Evolutionary conservation across 2,797 vertebrate genomes (phyloP), one percentile per base, ranked within the genome.

Genomic region (Macrochelys suwanniensis): DNA sequence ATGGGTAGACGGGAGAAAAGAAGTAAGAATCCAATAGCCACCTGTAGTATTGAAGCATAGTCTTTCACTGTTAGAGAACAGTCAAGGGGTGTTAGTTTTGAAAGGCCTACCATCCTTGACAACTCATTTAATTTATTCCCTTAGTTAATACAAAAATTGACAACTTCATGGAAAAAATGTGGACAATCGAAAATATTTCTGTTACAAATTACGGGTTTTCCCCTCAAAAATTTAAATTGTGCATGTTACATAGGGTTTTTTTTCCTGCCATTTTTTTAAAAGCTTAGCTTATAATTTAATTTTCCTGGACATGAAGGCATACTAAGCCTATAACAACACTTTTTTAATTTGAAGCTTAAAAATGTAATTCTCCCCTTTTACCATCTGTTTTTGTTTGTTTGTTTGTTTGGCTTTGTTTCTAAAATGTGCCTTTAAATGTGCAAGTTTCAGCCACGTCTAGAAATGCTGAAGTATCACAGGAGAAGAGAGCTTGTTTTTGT

Each of bases 401-500:
- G 80, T 54, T 51, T 87, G 6, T 77, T 33, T 4, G 7, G 65
- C 80, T 94, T 15, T 25, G 65, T 88, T 88, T 96, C 56, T 80
- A 83, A 45, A 45, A 74, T 93, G 19, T 71, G n/a, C n/a, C n/a
- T 71, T 71, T 42, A 71, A 21, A 42, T 25, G 21, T 71, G 37
- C 68, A 71, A 42, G 10, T 42, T 23, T 33, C 82, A 94, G 80
- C 80, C 93, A 74, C 61, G 56, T 86, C 91, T 93, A 49, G 59
- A 91, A 94, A 54, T 80, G 71, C 71, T 94, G 92, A 94, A 92
- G 88, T 94, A 87, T 87, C 82, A 87, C 91, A 49, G 28, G 92
- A 96, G 89, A 93, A 96, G 81, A 94, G 85, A 95, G n/a, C 28
- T 95, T 54, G 61, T 54, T 95, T 92, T 93, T 94, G 88, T 96